Evolutionary conservation across 2,888 invertebrate genomes (phyloP).

Genomic region (Phengaris arion): DNA sequence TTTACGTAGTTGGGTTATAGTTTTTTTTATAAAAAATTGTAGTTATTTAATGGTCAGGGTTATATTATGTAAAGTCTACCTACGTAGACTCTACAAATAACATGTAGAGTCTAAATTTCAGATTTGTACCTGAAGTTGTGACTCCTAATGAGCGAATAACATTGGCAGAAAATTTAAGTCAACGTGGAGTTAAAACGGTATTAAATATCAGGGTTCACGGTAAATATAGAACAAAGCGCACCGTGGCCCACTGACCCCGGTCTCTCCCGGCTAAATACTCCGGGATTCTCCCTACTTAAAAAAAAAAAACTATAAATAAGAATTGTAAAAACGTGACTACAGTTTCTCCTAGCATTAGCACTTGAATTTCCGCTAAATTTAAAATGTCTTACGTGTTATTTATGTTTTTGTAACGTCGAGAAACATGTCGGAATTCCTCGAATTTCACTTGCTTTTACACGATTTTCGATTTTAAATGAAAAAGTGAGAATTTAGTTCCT

Average conservation of each 20-base stretch:
- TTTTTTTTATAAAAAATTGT: no score
- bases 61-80: neutral
- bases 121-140: neutral
- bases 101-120: neutral
- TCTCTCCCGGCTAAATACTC: conserved; percentile 1
- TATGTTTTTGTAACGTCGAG: neutral
- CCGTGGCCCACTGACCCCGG: conserved; percentile 22
- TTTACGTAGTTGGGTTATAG: no score
- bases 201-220: conserved; percentile 19
- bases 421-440: conserved; percentile 5
- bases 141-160: conserved; percentile 6
- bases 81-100: no score
- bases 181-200: conserved; percentile 13
- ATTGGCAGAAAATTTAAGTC: conserved; percentile 9
- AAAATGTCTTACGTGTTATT: conserved; percentile 28
- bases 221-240: conserved; percentile 26
- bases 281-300: conserved; percentile 5
- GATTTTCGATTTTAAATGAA: conserved; percentile 3
- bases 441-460: neutral
- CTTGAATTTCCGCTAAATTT: conserved; percentile 23
- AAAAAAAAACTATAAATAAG: conserved; percentile 8
- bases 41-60: no score
- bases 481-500: neutral
- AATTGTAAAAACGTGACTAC: conserved; percentile 19
- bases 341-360: neutral